These are phyloP conservation scores for Sibirionetta formosa DNA, from an alignment of 2,797 vertebrate species.

Conservation along the genomic window DNA sequence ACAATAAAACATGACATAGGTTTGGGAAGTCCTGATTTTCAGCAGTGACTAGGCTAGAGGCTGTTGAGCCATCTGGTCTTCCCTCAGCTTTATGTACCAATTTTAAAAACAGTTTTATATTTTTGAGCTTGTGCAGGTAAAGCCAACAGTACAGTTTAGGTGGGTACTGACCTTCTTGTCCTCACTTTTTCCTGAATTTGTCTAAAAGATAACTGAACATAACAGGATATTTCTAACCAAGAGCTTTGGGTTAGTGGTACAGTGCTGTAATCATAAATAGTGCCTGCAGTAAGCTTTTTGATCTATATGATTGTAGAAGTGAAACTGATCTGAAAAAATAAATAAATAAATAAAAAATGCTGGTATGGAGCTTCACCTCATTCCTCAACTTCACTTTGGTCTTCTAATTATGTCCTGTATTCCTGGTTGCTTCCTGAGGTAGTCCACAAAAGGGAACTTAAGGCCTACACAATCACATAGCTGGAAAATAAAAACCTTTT, in stretches of 20 bases:
- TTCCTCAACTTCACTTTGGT: background rate
- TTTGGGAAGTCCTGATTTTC: conserved; percentile 31
- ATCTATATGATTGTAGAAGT: background rate
- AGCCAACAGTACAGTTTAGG: background rate
- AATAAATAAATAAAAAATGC: background rate
- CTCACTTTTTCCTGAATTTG: background rate
- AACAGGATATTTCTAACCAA: background rate
- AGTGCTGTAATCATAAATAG: conserved; percentile 2
- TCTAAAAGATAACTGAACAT: background rate
- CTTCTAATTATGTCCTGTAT: background rate
- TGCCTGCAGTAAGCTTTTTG: conserved; percentile 40
- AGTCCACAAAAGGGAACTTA: background rate
- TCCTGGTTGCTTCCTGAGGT: background rate
- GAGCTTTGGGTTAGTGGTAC: conserved; percentile 3
- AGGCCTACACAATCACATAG: background rate
- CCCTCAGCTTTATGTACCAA: conserved; percentile 11
- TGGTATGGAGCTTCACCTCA: background rate
- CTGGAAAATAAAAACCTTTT: background rate
- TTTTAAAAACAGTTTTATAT: conserved; percentile 28
- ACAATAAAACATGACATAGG: background rate
- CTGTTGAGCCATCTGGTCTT: conserved; percentile 34
- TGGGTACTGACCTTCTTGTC: background rate
- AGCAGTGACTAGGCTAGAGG: background rate
- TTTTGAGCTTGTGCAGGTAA: background rate
- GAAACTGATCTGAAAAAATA: conserved; percentile 36